These are phyloP conservation scores for human (Homo sapiens) DNA, from an alignment of 2,113 vertebrate genomes.

Conservation along the genomic window DNA sequence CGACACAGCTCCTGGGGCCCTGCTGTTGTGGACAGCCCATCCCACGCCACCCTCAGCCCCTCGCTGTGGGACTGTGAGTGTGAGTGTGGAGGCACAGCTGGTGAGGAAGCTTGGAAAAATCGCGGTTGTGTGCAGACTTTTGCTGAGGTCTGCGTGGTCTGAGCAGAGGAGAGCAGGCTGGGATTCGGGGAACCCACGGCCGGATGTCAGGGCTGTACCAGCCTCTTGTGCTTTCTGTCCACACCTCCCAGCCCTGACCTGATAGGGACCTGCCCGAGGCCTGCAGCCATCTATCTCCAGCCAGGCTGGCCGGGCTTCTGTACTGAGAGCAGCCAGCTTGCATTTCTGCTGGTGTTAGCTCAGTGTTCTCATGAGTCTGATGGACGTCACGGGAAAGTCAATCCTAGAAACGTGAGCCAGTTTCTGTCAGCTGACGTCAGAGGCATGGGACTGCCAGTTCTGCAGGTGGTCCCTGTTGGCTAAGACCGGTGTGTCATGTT, in stretches of 20 bases:
- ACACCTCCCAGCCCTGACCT: not conserved
- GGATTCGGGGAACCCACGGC: not conserved
- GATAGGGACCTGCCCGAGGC: not conserved
- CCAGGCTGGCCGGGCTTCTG: not conserved
- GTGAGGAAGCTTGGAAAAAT: not conserved
- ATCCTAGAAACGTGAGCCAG: not conserved
- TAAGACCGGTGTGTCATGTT: not conserved
- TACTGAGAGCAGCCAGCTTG: not conserved
- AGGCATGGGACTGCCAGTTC: no score
- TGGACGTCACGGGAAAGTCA: not conserved
- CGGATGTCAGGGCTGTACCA: not conserved
- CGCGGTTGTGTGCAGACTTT: not conserved
- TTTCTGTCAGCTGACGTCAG: not conserved
- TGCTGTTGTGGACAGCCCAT: fast-evolving
- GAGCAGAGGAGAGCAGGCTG: not conserved
- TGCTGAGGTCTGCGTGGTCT: not conserved
- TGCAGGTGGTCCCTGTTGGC: not conserved
- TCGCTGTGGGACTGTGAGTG: not conserved
- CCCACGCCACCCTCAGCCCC: no score
- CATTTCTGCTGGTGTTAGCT: no score
- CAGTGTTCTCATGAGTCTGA: not conserved
- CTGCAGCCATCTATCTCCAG: no score
- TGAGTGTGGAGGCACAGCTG: not conserved
- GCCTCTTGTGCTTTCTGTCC: not conserved
- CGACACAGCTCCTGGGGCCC: not conserved